Conservation (phyloP, 2,797 vertebrate genomes). For the Dipus sagitta region DNA sequence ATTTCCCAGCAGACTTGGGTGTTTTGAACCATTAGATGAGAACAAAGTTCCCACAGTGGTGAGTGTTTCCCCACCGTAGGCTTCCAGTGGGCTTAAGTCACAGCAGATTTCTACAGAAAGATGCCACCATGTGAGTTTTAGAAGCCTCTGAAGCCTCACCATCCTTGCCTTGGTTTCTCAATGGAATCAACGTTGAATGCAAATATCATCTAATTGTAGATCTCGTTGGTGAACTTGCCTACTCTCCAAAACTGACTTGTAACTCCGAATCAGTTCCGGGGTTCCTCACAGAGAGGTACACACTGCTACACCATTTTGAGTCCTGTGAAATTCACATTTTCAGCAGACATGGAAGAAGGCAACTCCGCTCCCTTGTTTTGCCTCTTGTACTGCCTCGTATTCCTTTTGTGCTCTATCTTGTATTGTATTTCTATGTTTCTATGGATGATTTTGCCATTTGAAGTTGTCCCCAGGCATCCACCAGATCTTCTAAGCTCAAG, state of each 20-base stretch:
- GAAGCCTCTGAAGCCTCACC: background rate
- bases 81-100: background rate
- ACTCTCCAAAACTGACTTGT: background rate
- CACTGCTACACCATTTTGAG: background rate
- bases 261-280: background rate
- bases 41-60: too few species aligned
- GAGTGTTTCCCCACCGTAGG: too few species aligned
- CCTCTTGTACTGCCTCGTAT: rapidly evolving
- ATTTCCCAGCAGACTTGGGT: too few species aligned
- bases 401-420: background rate
- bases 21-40: too few species aligned
- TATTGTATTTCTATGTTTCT: background rate
- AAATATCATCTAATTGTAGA: background rate
- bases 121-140: background rate
- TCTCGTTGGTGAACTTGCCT: background rate
- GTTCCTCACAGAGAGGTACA: background rate
- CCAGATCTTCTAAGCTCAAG: background rate
- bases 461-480: background rate
- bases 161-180: background rate
- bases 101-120: background rate
- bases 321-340: background rate
- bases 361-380: background rate
- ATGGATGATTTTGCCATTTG: background rate
- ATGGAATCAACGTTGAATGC: background rate
- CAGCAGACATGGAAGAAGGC: background rate